Base-by-base conservation (phyloP, 2,113 vertebrate genomes). In the Calidris pygmaea region DNA sequence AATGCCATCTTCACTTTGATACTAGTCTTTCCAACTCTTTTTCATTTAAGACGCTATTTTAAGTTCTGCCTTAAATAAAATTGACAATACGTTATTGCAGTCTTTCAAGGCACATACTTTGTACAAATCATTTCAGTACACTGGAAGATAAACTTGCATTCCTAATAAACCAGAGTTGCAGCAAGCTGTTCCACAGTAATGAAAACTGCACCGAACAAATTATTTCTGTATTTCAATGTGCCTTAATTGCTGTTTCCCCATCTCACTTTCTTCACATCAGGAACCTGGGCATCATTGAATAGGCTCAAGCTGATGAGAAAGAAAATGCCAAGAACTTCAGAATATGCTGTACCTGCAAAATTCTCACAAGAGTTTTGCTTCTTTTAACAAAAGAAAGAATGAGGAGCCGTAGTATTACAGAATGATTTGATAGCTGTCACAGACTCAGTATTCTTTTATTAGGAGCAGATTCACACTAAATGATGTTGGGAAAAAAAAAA, bases 11-110 rank as follows among this genome's bases (percentile, higher is more conserved):
- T 95, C 23, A 83, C 13, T 96, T 92, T 79, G 26, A 50, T 79
- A 56, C 18, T 45, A 91, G 62, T 53, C 58, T 66, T 78, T 26
- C 60, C n/a, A 93, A 75, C 12, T 5, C 9, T 67, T 91, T 88
- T 83, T 63, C 53, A 39, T 84, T 74, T 91, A 94, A 95, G 58
- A 32, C 37, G 65, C 22, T 70, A 23, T 50, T 93, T 89, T 87
- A 94, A 94, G 91, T 77, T 95, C 26, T 35, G 86, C 43, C 21
- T 81, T 65, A 55, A 22, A n/a, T 48, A 73, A 82, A 72, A 73
- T 4, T 77, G 47, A 43, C 71, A 92, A 50, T 48, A 55, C 94
- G 37, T 92, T 87, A 79, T 34, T 96, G 50, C 17, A 72, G 60
- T 43, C 32, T 87, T 81, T 76, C 55, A 62, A 82, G 39, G 16